Conservation (phyloP, 1,140 invertebrate species). For the Coenobita brevimanus region DNA sequence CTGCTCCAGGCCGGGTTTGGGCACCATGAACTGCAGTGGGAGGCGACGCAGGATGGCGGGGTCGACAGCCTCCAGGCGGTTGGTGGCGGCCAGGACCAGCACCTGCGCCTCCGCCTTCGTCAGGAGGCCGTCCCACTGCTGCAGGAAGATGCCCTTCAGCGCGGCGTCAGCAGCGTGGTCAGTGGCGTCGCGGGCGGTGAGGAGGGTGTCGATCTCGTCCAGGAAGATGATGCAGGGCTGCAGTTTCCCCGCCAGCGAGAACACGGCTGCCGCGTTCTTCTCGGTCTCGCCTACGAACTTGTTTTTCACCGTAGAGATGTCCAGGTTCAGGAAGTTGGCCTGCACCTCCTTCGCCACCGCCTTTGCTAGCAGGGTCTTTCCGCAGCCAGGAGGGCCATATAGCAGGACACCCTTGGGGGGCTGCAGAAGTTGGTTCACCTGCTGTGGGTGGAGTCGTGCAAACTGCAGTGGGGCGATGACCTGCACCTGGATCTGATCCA, state of each 20-base stretch:
- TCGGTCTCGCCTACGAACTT: slow-evolving; percentile 99
- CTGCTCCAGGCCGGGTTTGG: too few species aligned
- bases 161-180: slow-evolving; percentile 98
- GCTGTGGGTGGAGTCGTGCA: too few species aligned
- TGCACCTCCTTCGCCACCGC: slow-evolving; percentile 85
- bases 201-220: slow-evolving; percentile 99
- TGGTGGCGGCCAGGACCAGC: slow-evolving; percentile 93
- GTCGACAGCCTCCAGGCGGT: too few species aligned
- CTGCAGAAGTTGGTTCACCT: slow-evolving; percentile 87
- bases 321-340: slow-evolving; percentile 84
- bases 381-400: too few species aligned
- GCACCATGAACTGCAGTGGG: slow-evolving; percentile 32
- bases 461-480: too few species aligned
- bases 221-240: slow-evolving; percentile 96
- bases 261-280: slow-evolving; percentile 95
- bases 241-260: slow-evolving; percentile 92
- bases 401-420: slow-evolving; percentile 86
- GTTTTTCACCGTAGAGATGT: slow-evolving; percentile 95
- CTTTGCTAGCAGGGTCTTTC: too few species aligned
- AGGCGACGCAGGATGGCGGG: too few species aligned
- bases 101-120: slow-evolving; percentile 87
- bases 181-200: slow-evolving; percentile 87
- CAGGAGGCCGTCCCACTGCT: too few species aligned
- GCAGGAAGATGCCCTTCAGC: slow-evolving; percentile 90
- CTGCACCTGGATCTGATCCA: too few species aligned